Base-by-base conservation (phyloP, 2,113 vertebrate genomes). In the Pipa parva region DNA sequence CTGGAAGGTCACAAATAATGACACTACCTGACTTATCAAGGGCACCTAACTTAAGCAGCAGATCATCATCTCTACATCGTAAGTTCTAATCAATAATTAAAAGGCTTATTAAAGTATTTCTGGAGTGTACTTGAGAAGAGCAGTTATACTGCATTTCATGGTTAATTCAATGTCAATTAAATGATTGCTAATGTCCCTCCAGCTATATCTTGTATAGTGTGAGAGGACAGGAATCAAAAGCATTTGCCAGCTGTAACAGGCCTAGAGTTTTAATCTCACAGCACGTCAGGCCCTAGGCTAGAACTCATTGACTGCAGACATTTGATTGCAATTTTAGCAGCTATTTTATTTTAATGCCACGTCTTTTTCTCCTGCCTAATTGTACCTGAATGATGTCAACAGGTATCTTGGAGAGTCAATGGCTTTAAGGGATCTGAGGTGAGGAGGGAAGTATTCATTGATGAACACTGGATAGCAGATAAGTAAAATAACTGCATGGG, bases 101-200 rank as follows among this genome's bases (percentile, higher is more conserved):
- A 86, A 84, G 75, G 77, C 83, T 85, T 83, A 79, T 85, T 89
- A 83, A 89, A 87, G 84, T 78, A 76, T 80, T 78, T 78, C 79
- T 82, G 74, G 80, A 83, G 83, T 83, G 77, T 60, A 77, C 81
- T 89, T 92, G 90, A 88, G 86, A 89, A 90, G 83, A 86, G 90
- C 80, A 89, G 90, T 90, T 88, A 84, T 88, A 84, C 80, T 92
- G 89, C 84, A 88, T 98, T 98, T 97, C 92, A 95, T 95, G 92
- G 90, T 97, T 97, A 97, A 97, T 99, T 97, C 93, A 92, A 89
- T 94, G 93, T 97, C 93, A 97, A 97, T 99, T 97, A 97, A 92
- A 86, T 89, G 91, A 93, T 93, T 93, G 92, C 89, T 94, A 92
- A 91, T 90, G 94, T 93, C 92, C 92, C 95, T 95, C 88, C 81